Evolutionary conservation across 2,888 invertebrate genomes (phyloP), one percentile per base, ranked within the genome.

Genomic region (Synanthedon andrenaeformis): DNA sequence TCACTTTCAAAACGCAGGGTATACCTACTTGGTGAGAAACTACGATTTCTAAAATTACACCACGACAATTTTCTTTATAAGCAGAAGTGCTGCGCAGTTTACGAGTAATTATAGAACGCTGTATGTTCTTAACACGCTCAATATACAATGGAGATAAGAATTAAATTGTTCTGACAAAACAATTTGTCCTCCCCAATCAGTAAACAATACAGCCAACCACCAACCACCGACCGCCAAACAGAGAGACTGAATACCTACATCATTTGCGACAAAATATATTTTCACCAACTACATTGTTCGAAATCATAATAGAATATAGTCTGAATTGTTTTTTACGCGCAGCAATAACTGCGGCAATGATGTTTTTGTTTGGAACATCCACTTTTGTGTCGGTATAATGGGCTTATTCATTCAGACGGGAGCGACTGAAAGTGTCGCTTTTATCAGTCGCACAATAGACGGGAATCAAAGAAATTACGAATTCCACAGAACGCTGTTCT

Each of bases 391-490:
- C 69, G 64, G 70, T 72, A 82, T 84, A 85, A 86, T 84, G 81
- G 81, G 79, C 79, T 82, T 84, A 83, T 82, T 84, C 82, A 84
- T 82, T 80, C 82, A 79, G 75, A 79, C 74, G 67, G 74, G 74
- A 73, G 72, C 74, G 74, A 79, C 49, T 19, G 49, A 82, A 85
- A 86, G 82, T 84, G 84, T 85, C 83, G 78, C 82, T 77, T 84
- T 85, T 85, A 86, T 85, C 84, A 77, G 72, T 62, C 62, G 72
- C 70, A 85, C 84, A 84, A 84, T 83, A 70, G 82, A 64, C 70
- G 73, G 68, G 79, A 85, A 85, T 86, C 85, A 83, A 85, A 85
- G 84, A 85, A 83, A 84, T 83, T 83, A 83, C 74, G 75, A 77
- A 79, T 81, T 78, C 74, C 68, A 68, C 70, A 67, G 67, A 65